Evolutionary conservation across 2,797 vertebrate species (phyloP).

Genomic region (Myotis pilosus): DNA sequence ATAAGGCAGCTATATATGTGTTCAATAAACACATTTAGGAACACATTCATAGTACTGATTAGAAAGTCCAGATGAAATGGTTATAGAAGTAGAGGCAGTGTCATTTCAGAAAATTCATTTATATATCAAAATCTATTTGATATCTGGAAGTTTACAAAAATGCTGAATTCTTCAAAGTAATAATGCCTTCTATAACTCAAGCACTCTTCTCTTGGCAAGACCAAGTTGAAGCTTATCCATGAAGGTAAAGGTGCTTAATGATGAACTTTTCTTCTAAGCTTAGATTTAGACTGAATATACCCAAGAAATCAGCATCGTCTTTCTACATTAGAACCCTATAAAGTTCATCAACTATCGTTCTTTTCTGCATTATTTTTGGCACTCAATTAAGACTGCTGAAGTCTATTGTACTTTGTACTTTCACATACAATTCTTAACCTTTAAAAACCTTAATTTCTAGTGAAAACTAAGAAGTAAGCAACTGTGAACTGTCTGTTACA

Average conservation of each 20-base stretch:
- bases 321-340: slow-evolving; percentile 36
- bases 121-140: slow-evolving; percentile 73
- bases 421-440: background rate
- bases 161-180: slow-evolving; percentile 53
- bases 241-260: slow-evolving; percentile 61
- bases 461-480: background rate
- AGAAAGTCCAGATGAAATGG: slow-evolving; percentile 81
- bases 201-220: slow-evolving; percentile 65
- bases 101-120: slow-evolving; percentile 77
- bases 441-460: background rate
- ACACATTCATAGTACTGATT: slow-evolving; percentile 85
- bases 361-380: slow-evolving; percentile 64
- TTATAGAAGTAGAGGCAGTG: slow-evolving; percentile 81
- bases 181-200: slow-evolving; percentile 52
- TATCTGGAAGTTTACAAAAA: slow-evolving; percentile 82
- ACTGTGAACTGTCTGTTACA: background rate
- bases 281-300: slow-evolving; percentile 36
- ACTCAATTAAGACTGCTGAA: slow-evolving; percentile 56
- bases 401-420: slow-evolving; percentile 55
- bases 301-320: slow-evolving; percentile 23
- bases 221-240: slow-evolving; percentile 56
- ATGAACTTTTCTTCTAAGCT: slow-evolving; percentile 46
- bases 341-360: slow-evolving; percentile 21
- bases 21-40: slow-evolving; percentile 79
- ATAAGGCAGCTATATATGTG: slow-evolving; percentile 71